These are phyloP conservation scores for Pandemis corylana DNA, from an alignment of 2,888 invertebrate genomes.

Conservation along the genomic window DNA sequence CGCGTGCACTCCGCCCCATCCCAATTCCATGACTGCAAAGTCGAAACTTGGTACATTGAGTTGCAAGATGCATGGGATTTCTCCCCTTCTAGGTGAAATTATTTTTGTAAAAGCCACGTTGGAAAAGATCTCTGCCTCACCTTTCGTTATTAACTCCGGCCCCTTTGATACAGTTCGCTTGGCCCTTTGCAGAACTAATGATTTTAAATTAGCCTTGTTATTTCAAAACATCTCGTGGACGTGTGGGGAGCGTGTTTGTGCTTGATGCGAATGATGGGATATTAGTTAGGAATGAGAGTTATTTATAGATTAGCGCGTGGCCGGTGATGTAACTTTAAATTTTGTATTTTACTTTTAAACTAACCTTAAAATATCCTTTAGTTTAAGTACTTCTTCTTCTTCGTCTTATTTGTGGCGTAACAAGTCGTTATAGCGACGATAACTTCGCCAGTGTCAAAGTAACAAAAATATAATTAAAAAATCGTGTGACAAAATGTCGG, in stretches of 20 bases:
- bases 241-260: constrained; percentile 52
- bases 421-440: too few species aligned
- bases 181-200: constrained; percentile 71
- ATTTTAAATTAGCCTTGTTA: constrained; percentile 72
- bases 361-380: too few species aligned
- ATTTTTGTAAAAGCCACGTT: constrained; percentile 70
- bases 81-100: constrained; percentile 59
- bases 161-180: constrained; percentile 74
- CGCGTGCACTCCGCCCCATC: background rate
- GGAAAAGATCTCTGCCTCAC: constrained; percentile 75
- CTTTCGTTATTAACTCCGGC: constrained; percentile 79
- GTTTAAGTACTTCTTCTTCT: too few species aligned
- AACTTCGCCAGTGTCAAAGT: too few species aligned
- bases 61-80: constrained; percentile 50
- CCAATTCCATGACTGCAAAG: constrained; percentile 5
- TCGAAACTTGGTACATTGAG: background rate
- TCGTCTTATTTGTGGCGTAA: too few species aligned
- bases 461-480: too few species aligned
- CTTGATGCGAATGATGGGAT: background rate
- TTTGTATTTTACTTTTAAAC: too few species aligned
- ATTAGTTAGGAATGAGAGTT: background rate
- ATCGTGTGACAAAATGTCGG: too few species aligned
- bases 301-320: too few species aligned
- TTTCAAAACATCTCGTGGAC: constrained; percentile 55
- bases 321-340: too few species aligned